phyloP scores from a whole-genome alignment of 2,113 vertebrate genomes.

The Callipepla californica region DNA sequence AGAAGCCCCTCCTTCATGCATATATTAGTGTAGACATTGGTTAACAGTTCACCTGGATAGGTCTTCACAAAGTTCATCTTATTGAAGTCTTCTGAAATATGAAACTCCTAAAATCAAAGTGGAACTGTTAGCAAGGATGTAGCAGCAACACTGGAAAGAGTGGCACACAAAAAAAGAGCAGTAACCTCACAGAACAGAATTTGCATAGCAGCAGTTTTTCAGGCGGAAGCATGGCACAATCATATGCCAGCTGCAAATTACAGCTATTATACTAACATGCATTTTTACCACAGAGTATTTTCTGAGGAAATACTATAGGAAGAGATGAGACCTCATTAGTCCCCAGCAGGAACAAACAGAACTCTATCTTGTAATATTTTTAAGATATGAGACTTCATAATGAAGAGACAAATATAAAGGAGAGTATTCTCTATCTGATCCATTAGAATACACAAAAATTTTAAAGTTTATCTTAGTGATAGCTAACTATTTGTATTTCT shows the following conservation, averaged over 20 bases:
- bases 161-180: background rate
- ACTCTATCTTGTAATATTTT: background rate
- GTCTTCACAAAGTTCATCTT: constrained; percentile 99
- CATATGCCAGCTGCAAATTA: background rate
- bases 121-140: background rate
- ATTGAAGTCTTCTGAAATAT: constrained; percentile 98
- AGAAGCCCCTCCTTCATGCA: background rate
- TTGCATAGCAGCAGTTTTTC: background rate
- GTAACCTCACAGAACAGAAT: background rate
- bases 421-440: background rate
- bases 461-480: background rate
- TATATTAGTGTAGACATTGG: background rate
- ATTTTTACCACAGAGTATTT: background rate
- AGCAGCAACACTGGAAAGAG: background rate
- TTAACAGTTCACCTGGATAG: constrained; percentile 89
- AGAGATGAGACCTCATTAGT: background rate
- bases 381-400: background rate
- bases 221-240: background rate
- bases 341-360: background rate
- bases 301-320: background rate
- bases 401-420: background rate
- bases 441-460: background rate
- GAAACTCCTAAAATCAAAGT: constrained; percentile 88
- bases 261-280: background rate
- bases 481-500: background rate